Conservation (phyloP, 64 coral and sea anemone species). For the Montipora foliosa region DNA sequence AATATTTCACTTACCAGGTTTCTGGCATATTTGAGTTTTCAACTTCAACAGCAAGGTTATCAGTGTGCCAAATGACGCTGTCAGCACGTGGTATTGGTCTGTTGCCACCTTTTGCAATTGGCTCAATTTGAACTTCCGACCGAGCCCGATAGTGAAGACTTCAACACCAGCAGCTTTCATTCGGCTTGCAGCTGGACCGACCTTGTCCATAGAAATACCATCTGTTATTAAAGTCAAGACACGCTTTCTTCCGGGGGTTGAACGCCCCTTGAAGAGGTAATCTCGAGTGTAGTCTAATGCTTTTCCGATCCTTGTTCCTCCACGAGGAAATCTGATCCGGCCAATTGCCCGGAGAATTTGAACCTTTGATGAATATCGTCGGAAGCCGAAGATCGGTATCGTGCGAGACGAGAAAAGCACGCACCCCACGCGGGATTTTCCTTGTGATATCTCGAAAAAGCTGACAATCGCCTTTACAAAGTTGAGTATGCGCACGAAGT, state of each 20-base stretch:
- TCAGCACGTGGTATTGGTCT: constrained; percentile 55
- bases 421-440: constrained; percentile 54
- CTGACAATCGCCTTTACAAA: constrained; percentile 62
- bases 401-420: constrained; percentile 48
- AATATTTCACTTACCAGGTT: constrained; percentile 6
- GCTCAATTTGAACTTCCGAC: background rate
- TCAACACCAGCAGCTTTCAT: constrained; percentile 48
- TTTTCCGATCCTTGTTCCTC: constrained; percentile 54
- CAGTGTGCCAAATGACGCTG: constrained; percentile 44
- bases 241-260: constrained; percentile 6
- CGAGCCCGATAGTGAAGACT: constrained; percentile 58
- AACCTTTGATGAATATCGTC: constrained; percentile 13
- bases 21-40: constrained; percentile 29
- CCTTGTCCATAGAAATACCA: constrained; percentile 65
- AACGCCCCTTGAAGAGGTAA: constrained; percentile 43
- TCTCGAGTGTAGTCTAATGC: constrained; percentile 25
- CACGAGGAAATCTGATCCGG: constrained; percentile 52
- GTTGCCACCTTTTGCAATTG: constrained; percentile 56
- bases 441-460: constrained; percentile 45
- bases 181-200: constrained; percentile 23
- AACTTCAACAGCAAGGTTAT: constrained; percentile 14
- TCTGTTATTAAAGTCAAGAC: constrained; percentile 63
- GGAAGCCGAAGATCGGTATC: constrained; percentile 37
- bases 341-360: constrained; percentile 26
- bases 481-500: constrained; percentile 47